Conservation (phyloP, 2,888 invertebrate genomes). For the Drosophila picticornis region DNA sequence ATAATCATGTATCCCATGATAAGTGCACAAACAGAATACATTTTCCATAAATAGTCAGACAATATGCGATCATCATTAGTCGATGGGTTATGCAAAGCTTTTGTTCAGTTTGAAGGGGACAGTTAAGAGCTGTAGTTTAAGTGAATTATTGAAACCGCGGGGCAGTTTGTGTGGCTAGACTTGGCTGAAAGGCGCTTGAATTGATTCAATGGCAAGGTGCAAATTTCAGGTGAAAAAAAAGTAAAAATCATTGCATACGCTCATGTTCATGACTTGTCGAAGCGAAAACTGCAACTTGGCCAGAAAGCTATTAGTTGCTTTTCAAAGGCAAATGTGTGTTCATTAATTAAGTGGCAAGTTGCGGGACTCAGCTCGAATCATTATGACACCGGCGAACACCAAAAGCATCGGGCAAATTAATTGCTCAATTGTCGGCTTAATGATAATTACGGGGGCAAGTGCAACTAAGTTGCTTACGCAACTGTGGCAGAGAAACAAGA, state of each 20-base stretch:
- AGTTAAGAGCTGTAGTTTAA: constrained; percentile 4
- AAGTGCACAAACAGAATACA: background rate
- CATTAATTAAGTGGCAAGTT: constrained; percentile 50
- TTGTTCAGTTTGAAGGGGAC: background rate
- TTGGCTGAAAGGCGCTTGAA: constrained; percentile 14
- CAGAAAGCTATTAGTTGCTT: constrained; percentile 57
- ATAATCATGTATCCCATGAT: background rate
- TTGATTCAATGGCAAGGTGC: constrained; percentile 33
- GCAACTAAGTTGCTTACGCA: constrained; percentile 47
- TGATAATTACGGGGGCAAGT: constrained; percentile 55
- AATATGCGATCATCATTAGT: constrained; percentile 25
- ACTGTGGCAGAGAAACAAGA: constrained; percentile 26
- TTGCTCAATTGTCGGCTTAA: constrained; percentile 68
- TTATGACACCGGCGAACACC: constrained; percentile 41
- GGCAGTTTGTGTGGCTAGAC: constrained; percentile 21
- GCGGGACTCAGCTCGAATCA: constrained; percentile 29
- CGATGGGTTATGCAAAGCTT: constrained; percentile 20
- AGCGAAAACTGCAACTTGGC: constrained; percentile 57
- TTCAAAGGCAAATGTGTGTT: constrained; percentile 30
- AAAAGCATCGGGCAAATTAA: constrained; percentile 52
- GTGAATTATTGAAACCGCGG: constrained; percentile 4
- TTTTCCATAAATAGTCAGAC: background rate
- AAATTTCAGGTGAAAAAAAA: constrained; percentile 31
- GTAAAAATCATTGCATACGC: constrained; percentile 34
- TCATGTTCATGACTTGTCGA: constrained; percentile 62